These are phyloP conservation scores for Petrocephalus schoutedeni DNA, from an alignment of 2,797 vertebrate genomes.

Conservation along the genomic window DNA sequence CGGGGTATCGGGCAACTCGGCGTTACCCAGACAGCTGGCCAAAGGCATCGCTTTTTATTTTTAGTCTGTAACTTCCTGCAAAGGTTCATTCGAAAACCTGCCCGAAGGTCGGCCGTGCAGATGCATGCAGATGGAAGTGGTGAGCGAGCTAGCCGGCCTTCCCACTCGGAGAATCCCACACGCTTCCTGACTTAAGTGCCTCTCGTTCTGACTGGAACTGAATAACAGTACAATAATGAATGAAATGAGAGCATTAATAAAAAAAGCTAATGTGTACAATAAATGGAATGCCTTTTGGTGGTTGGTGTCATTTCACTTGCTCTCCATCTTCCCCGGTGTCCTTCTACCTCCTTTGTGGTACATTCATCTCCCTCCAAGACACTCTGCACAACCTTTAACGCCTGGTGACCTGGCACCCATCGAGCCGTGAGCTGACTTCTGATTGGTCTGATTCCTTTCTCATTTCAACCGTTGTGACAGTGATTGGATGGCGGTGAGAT, in stretches of 20 bases:
- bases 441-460: neutral
- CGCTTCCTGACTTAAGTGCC: conserved; percentile 52
- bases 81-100: neutral
- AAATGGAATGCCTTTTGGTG: conserved; percentile 66
- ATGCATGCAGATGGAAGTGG: neutral
- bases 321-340: neutral
- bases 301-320: conserved; percentile 49
- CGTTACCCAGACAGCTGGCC: neutral
- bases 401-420: neutral
- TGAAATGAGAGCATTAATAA: conserved; percentile 52
- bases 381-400: neutral
- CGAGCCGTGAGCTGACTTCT: neutral
- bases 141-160: neutral
- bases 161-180: conserved; percentile 25
- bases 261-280: conserved; percentile 68
- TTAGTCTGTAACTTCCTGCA: neutral
- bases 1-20: neutral
- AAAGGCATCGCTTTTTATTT: neutral
- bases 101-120: neutral
- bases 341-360: neutral
- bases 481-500: neutral
- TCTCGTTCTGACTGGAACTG: conserved; percentile 62
- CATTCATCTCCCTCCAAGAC: neutral
- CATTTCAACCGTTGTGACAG: neutral
- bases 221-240: conserved; percentile 52